Percentiles rank a stretch among this genome's conserved stretches.
Conservation (phyloP, 2,888 invertebrate species). For the Patella ulyssiponensis region DNA sequence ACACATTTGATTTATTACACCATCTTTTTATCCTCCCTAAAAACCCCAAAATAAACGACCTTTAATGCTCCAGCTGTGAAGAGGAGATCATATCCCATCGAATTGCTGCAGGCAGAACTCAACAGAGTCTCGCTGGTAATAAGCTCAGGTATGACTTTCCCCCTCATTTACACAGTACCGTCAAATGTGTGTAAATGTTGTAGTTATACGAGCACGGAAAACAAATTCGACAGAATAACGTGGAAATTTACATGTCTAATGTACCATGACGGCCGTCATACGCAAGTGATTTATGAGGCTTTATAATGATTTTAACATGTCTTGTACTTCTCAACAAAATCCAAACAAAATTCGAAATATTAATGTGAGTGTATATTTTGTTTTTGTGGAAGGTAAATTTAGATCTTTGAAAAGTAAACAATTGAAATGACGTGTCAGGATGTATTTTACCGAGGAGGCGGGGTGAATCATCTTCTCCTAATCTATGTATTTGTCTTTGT, state of each 20-base stretch:
- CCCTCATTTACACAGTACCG: neutral
- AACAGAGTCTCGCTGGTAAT: neutral
- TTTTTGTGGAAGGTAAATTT: too few relatives aligned
- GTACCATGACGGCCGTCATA: neutral
- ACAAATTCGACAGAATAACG: neutral
- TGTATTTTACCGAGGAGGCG: too few relatives aligned
- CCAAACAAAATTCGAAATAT: neutral
- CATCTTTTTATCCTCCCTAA: neutral
- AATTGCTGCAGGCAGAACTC: too few relatives aligned
- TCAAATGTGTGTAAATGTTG: neutral
- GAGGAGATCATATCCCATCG: neutral
- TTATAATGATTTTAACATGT: neutral
- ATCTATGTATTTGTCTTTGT: too few relatives aligned
- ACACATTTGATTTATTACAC: neutral
- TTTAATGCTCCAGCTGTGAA: conserved; percentile 6
- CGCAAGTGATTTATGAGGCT: neutral
- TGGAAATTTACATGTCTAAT: conserved; percentile 5
- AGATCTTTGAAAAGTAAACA: too few relatives aligned
- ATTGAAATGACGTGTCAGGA: too few relatives aligned
- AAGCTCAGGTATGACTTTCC: neutral
- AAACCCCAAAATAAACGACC: neutral
- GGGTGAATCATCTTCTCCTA: too few relatives aligned
- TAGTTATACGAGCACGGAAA: neutral
- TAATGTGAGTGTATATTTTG: too few relatives aligned
- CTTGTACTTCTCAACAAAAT: neutral